These are phyloP conservation scores for Agrilus cyanescens DNA, from an alignment of 2,888 invertebrate genomes.

Conservation along the genomic window DNA sequence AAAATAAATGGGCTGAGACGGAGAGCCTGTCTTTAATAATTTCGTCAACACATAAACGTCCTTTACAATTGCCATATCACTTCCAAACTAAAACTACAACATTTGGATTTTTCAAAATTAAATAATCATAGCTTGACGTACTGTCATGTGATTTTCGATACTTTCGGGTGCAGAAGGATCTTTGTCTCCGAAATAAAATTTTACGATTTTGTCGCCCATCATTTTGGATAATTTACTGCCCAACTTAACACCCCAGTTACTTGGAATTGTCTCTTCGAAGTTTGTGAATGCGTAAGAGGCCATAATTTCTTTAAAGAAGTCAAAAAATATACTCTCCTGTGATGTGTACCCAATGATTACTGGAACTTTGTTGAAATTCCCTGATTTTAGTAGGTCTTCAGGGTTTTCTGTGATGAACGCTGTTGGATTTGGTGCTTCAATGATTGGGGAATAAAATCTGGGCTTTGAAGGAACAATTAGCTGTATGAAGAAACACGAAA, in stretches of 20 bases:
- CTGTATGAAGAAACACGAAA: too few relatives aligned
- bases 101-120: too few relatives aligned
- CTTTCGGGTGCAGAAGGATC: not conserved
- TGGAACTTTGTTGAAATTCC: not conserved
- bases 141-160: not conserved
- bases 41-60: not conserved
- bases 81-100: not conserved
- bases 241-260: too few relatives aligned
- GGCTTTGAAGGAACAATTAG: not conserved
- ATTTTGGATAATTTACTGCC: too few relatives aligned
- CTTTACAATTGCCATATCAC: too few relatives aligned
- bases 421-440: not conserved
- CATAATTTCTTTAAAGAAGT: too few relatives aligned
- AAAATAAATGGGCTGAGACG: constrained; percentile 1
- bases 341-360: not conserved
- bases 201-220: not conserved
- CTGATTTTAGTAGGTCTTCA: not conserved
- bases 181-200: not conserved
- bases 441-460: not conserved
- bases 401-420: not conserved
- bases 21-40: too few relatives aligned
- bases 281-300: too few relatives aligned
- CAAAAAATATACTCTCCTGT: not conserved
- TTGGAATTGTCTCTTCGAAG: too few relatives aligned
- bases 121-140: too few relatives aligned